phyloP scores from a whole-genome alignment of 1,140 invertebrate species.

The Harpegnathos saltator region DNA sequence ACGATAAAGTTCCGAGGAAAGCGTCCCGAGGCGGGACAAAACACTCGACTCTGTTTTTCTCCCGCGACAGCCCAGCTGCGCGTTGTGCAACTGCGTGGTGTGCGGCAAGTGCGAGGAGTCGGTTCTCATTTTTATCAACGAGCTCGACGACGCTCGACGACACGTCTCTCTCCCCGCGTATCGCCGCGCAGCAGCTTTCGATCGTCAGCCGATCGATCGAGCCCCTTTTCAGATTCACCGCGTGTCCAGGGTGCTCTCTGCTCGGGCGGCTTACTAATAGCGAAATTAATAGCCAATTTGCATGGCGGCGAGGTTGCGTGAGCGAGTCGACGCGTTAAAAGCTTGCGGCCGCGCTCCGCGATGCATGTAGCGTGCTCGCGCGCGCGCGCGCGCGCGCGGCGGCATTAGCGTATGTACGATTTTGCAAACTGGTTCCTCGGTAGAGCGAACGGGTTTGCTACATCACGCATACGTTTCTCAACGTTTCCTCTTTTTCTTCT shows the following conservation, averaged over 20 bases:
- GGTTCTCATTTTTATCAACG: background rate
- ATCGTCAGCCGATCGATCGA: no score
- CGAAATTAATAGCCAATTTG: conserved; percentile 58
- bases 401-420: conserved; percentile 35
- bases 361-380: conserved; percentile 34
- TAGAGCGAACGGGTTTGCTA: conserved; percentile 59
- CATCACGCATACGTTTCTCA: conserved; percentile 51
- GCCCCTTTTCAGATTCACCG: no score
- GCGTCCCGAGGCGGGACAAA: conserved; percentile 23
- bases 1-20: conserved; percentile 40
- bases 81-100: no score
- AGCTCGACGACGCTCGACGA: background rate
- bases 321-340: conserved; percentile 54
- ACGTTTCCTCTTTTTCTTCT: background rate
- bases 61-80: no score
- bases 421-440: conserved; percentile 61
- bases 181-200: no score
- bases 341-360: conserved; percentile 42
- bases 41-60: conserved; percentile 5
- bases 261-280: conserved; percentile 28
- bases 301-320: conserved; percentile 44
- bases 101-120: no score
- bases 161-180: no score
- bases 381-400: no score
- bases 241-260: background rate